Base-by-base conservation (phyloP, 1,140 invertebrate genomes). In the Heliconius himera region DNA sequence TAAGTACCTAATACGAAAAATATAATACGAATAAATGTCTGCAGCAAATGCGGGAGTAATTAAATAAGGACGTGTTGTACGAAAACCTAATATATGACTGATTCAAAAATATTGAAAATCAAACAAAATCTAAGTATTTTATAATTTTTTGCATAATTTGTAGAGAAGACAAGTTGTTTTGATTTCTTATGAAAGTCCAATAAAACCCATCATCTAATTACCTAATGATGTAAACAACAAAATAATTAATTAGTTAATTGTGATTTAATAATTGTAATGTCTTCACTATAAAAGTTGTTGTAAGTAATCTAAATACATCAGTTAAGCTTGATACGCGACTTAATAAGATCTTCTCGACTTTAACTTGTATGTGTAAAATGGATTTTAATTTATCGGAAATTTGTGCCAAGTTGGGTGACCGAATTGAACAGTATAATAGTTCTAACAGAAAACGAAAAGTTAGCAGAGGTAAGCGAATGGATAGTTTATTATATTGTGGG, bases 401-500 rank as follows among this genome's bases (percentile, higher is more conserved):
- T 22, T 79, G 77, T 70, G 56, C 60, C 33, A 49, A 74, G 77
- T 73, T 79, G 13, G 77, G 77, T 18, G 77, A 79, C 38, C 72
- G 77, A 8, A 66, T 79, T 51, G 41, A 79, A 36, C 71, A 56
- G 33, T 79, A 79, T 26, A 79, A 79, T 1, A 73, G 38, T 46
- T 20, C 72, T 1, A 73, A 49, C 8, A 26, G 72, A 33, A 73
- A 73, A 49, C 38, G 38, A 16, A 46, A 46, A 73, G 18, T 33
- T 49, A 73, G 18, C 11, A 22, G 26, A 73, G 72, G 60, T 66
- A 29, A 66, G 26, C 29, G 9, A 9, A 22, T 66, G 0, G 26
- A 22, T 9, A 60, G 26, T 60, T 60, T 20, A 3, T 54, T 54
- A 18, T 54, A 54, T 18, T 20, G 5, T 54, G 18, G 20, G 18